A percentile compares a stretch with the other conserved stretches of the same genome.
Evolutionary conservation across 1,140 invertebrate species (phyloP).

Genomic region (Drosophila sp.): DNA sequence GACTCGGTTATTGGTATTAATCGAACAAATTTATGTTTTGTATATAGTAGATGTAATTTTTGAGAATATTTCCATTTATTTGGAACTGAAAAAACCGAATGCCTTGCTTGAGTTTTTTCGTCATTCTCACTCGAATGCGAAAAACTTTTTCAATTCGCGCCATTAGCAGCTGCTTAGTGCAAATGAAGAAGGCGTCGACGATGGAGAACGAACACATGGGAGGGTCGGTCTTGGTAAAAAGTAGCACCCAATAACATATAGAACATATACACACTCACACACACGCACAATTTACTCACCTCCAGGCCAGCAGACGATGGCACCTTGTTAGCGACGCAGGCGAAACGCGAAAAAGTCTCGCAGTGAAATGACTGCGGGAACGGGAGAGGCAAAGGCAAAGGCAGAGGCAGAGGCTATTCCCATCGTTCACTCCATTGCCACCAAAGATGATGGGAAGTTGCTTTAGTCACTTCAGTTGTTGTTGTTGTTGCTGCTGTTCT

Average conservation of each 20-base stretch:
- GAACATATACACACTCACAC: conserved; percentile 23
- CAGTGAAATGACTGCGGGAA: conserved; percentile 10
- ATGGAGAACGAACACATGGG: conserved; percentile 36
- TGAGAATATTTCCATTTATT: no score
- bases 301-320: conserved; percentile 35
- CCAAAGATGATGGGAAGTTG: conserved; percentile 6
- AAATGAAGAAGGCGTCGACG: conserved; percentile 19
- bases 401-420: conserved; percentile 5
- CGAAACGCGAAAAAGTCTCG: conserved; percentile 21
- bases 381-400: not conserved
- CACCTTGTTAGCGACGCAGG: conserved; percentile 25
- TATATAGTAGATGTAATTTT: no score
- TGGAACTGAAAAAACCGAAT: no score
- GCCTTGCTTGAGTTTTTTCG: no score
- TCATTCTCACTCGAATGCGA: no score
- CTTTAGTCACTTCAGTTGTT: not conserved
- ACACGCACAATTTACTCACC: conserved; percentile 47
- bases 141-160: conserved; percentile 24
- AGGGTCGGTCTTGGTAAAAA: conserved; percentile 52
- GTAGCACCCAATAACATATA: conserved; percentile 27
- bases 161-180: conserved; percentile 66
- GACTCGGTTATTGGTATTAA: no score
- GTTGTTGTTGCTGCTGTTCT: conserved; percentile 20
- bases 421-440: conserved; percentile 31
- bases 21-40: no score